Evolutionary conservation across 2,797 vertebrate species (phyloP).

Genomic region (Hylomyscus alleni): DNA sequence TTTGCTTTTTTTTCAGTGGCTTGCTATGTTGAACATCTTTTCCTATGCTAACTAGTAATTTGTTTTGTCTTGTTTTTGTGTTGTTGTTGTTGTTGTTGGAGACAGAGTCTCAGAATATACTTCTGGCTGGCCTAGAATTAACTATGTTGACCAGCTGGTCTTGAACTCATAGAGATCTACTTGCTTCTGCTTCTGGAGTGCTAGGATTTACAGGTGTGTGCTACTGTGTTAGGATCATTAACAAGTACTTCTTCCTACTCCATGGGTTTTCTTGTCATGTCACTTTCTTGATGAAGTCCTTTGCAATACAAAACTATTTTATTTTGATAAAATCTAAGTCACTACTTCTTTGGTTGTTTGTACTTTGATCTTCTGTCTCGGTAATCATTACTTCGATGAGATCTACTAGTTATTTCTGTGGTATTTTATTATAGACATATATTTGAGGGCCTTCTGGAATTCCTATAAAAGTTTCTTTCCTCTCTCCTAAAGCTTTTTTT

Average conservation of each 20-base stretch:
- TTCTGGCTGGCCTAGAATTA: neutral
- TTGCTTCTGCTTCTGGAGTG: neutral
- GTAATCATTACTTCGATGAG: neutral
- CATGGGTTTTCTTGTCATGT: neutral
- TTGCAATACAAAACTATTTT: neutral
- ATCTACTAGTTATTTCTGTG: neutral
- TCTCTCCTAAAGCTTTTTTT: slow-evolving; percentile 44
- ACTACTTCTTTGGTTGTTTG: neutral
- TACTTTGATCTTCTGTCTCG: slow-evolving; percentile 10
- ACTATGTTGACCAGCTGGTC: neutral
- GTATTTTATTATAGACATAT: slow-evolving; percentile 9
- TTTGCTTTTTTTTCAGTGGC: slow-evolving; percentile 50
- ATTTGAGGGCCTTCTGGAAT: slow-evolving; percentile 40
- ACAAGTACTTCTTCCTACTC: slow-evolving; percentile 30
- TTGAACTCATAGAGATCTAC: neutral
- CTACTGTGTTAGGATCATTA: neutral
- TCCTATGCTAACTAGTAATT: neutral
- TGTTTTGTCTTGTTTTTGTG: neutral
- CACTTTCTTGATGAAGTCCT: slow-evolving; percentile 31
- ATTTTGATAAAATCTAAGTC: slow-evolving; percentile 6
- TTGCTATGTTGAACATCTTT: neutral
- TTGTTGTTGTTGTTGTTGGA: neutral
- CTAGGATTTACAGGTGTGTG: neutral
- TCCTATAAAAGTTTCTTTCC: slow-evolving; percentile 54
- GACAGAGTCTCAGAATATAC: neutral